phyloP scores from a whole-genome alignment of 2,888 invertebrate genomes.

The Trissolcus japonicus region DNA sequence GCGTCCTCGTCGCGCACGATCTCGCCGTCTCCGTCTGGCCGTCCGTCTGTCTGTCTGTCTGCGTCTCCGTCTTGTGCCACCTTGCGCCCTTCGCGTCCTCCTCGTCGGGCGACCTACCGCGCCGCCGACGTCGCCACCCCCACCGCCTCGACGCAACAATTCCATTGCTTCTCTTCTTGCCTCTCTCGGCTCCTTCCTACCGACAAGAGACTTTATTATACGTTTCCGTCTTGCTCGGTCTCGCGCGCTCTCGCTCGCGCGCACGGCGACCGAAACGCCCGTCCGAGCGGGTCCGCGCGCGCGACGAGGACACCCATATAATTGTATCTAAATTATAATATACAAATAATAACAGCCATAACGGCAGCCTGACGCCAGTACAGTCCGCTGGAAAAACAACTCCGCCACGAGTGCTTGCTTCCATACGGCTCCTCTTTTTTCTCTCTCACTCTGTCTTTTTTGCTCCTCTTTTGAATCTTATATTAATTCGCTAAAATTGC shows the following conservation, averaged over 20 bases:
- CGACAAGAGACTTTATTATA: slow-evolving; percentile 69
- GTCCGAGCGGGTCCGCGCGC: slow-evolving; percentile 49
- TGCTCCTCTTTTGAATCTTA: background rate
- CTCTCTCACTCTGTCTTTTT: background rate
- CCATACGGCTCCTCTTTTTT: background rate
- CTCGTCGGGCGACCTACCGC: slow-evolving; percentile 52
- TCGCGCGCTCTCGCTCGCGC: slow-evolving; percentile 43
- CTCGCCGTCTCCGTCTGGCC: slow-evolving; percentile 33
- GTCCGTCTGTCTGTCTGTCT: slow-evolving; percentile 32
- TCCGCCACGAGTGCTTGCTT: background rate
- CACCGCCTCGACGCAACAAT: slow-evolving; percentile 60
- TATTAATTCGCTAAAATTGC: slow-evolving; percentile 4
- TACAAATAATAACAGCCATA: slow-evolving; percentile 76
- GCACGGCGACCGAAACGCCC: slow-evolving; percentile 42
- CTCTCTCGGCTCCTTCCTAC: slow-evolving; percentile 62
- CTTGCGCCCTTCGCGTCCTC: slow-evolving; percentile 28
- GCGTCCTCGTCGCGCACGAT: slow-evolving; percentile 36
- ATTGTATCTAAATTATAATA: slow-evolving; percentile 77
- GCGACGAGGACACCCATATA: slow-evolving; percentile 72
- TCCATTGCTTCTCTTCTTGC: slow-evolving; percentile 54
- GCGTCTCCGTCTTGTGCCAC: slow-evolving; percentile 31
- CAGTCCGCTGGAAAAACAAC: slow-evolving; percentile 67
- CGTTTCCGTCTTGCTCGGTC: slow-evolving; percentile 62
- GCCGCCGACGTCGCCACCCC: slow-evolving; percentile 56
- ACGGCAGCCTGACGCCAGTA: slow-evolving; percentile 76